Conservation (phyloP, 64 coral and sea anemone species). For the Pocillopora damicornis region DNA sequence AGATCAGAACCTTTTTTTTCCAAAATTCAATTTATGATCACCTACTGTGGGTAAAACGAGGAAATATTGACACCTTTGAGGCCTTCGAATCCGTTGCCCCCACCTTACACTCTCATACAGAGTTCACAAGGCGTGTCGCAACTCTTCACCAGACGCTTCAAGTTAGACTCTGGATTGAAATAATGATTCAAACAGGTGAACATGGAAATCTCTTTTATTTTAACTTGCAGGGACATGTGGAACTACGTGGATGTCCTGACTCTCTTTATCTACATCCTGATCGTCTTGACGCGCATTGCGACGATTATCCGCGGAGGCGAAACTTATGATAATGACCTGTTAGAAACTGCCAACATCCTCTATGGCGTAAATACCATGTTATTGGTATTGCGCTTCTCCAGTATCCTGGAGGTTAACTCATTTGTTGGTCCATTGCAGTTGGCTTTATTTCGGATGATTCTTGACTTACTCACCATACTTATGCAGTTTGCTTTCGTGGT, state of each 20-base stretch:
- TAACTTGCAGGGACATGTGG: conserved; percentile 35
- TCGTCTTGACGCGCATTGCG: background rate
- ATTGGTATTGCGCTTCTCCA: conserved; percentile 18
- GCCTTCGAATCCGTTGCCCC: too few relatives aligned
- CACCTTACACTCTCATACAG: too few relatives aligned
- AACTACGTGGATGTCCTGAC: conserved; percentile 17
- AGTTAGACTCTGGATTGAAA: too few relatives aligned
- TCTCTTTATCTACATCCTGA: background rate
- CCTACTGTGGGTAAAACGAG: too few relatives aligned
- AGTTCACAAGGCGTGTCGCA: too few relatives aligned
- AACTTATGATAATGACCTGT: background rate
- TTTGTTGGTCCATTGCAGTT: conserved; percentile 34
- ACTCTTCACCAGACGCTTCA: too few relatives aligned
- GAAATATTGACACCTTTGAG: too few relatives aligned
- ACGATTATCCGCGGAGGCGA: background rate
- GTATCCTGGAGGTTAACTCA: conserved; percentile 1
- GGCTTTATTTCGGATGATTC: conserved; percentile 38
- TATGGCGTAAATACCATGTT: conserved; percentile 38
- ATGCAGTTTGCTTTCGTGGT: conserved; percentile 34
- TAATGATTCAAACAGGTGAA: too few relatives aligned
- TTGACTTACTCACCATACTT: conserved; percentile 22
- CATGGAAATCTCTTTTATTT: background rate
- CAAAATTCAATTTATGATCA: too few relatives aligned
- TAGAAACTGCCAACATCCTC: conserved; percentile 3
- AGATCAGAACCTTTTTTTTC: too few relatives aligned